phyloP scores from a whole-genome alignment of 2,113 vertebrate species.

The Castor canadensis region DNA sequence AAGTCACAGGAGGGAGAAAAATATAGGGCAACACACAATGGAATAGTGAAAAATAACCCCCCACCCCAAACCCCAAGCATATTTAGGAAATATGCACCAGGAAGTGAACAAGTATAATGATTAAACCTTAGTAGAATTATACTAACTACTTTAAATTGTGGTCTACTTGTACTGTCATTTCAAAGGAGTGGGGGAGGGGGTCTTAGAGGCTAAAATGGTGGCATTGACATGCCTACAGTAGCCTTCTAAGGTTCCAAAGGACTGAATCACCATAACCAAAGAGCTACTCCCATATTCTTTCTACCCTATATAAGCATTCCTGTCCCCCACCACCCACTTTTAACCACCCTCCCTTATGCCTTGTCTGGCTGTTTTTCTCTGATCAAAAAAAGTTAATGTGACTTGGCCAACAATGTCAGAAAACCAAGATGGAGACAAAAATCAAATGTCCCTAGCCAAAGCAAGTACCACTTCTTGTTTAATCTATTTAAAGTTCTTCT shows the following conservation, averaged over 20 bases:
- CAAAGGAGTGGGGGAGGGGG: neutral
- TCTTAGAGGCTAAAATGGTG: slow-evolving; percentile 57
- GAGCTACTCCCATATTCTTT: slow-evolving; percentile 53
- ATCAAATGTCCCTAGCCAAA: slow-evolving; percentile 61
- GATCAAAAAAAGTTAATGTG: slow-evolving; percentile 56
- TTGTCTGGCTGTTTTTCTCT: slow-evolving; percentile 56
- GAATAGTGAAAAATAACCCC: slow-evolving; percentile 66
- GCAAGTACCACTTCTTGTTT: slow-evolving; percentile 58
- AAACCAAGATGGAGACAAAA: slow-evolving; percentile 68
- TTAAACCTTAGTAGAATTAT: slow-evolving; percentile 73
- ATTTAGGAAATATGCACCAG: slow-evolving; percentile 75
- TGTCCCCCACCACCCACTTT: neutral
- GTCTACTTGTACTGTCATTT: slow-evolving; percentile 68
- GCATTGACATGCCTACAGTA: slow-evolving; percentile 46
- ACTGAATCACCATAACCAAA: slow-evolving; percentile 64
- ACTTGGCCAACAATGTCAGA: slow-evolving; percentile 60
- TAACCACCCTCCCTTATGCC: slow-evolving; percentile 49
- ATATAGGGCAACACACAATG: slow-evolving; percentile 41
- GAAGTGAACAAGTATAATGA: slow-evolving; percentile 73
- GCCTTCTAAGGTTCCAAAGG: slow-evolving; percentile 59
- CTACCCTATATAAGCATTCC: slow-evolving; percentile 58
- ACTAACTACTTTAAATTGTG: slow-evolving; percentile 75
- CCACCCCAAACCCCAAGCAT: slow-evolving; percentile 47
- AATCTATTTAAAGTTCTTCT: slow-evolving; percentile 44
- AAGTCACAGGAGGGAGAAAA: slow-evolving; percentile 54